Evolutionary conservation across 1,140 invertebrate species (phyloP).

Genomic region (Mesaphorura yosii): DNA sequence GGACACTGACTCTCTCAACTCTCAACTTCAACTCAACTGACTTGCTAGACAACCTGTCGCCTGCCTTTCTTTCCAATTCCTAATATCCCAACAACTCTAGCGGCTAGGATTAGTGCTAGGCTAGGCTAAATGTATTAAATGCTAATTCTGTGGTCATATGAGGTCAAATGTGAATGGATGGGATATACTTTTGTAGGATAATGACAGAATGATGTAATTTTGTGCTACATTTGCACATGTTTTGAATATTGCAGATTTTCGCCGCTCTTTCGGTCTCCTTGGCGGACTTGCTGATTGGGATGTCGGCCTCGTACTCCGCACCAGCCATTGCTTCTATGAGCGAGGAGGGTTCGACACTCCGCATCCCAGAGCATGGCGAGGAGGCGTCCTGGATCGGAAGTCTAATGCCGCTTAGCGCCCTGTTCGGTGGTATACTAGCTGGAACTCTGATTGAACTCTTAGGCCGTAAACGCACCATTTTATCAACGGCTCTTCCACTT

Average conservation of each 20-base stretch:
- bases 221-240: background rate
- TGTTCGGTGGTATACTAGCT: constrained; percentile 68
- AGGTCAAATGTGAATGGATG: too few species aligned
- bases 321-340: constrained; percentile 39
- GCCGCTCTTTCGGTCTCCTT: constrained; percentile 69
- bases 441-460: constrained; percentile 72
- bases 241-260: constrained; percentile 48
- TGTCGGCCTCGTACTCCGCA: constrained; percentile 67
- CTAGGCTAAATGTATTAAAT: too few species aligned
- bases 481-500: constrained; percentile 65
- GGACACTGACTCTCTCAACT: too few species aligned
- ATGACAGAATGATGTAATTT: too few species aligned
- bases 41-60: too few species aligned
- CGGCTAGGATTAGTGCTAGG: too few species aligned
- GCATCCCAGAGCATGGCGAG: constrained; percentile 18
- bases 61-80: too few species aligned
- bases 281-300: constrained; percentile 75
- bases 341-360: constrained; percentile 22
- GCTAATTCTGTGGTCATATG: too few species aligned
- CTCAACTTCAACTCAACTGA: too few species aligned
- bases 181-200: too few species aligned
- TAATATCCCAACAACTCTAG: too few species aligned
- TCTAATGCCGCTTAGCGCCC: constrained; percentile 71
- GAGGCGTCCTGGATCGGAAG: constrained; percentile 73
- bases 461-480: constrained; percentile 67